Conservation (phyloP, 2,113 vertebrate genomes). For the Acanthochromis polyacanthus region DNA sequence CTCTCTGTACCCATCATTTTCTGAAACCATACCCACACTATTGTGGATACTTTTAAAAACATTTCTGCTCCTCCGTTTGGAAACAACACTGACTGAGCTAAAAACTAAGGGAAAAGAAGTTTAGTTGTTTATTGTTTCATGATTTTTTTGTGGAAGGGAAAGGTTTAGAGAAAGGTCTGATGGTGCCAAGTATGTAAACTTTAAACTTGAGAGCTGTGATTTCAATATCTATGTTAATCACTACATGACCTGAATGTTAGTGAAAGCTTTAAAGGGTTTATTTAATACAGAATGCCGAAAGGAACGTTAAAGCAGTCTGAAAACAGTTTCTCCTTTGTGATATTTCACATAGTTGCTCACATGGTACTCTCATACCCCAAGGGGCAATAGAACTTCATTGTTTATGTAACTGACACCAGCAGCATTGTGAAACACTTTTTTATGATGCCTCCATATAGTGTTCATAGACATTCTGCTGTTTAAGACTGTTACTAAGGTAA, state of each 20-base stretch:
- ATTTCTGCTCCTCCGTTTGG: not conserved
- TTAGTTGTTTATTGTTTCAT: no score
- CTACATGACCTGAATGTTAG: not conserved
- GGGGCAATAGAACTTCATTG: slow-evolving; percentile 39
- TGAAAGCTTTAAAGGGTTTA: not conserved
- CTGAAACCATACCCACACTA: not conserved
- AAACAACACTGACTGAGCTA: no score
- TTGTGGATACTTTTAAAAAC: slow-evolving; percentile 1
- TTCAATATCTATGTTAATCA: not conserved
- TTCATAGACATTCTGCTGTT: slow-evolving; percentile 15
- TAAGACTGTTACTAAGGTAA: slow-evolving; percentile 24
- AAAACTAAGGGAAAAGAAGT: no score
- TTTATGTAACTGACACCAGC: slow-evolving; percentile 50
- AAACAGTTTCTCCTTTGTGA: slow-evolving; percentile 35
- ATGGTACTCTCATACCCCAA: slow-evolving; percentile 25
- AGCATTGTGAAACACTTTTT: slow-evolving; percentile 21
- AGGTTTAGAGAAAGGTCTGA: no score
- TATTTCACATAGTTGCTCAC: slow-evolving; percentile 22
- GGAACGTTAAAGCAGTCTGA: slow-evolving; percentile 17
- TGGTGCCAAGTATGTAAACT: not conserved
- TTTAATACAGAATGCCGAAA: slow-evolving; percentile 8
- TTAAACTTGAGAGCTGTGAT: not conserved
- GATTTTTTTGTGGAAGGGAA: no score
- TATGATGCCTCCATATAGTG: not conserved
- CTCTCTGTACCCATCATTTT: slow-evolving; percentile 27